Base-by-base conservation (phyloP, 2,113 vertebrate genomes). In the Herpetotheres cachinnans region DNA sequence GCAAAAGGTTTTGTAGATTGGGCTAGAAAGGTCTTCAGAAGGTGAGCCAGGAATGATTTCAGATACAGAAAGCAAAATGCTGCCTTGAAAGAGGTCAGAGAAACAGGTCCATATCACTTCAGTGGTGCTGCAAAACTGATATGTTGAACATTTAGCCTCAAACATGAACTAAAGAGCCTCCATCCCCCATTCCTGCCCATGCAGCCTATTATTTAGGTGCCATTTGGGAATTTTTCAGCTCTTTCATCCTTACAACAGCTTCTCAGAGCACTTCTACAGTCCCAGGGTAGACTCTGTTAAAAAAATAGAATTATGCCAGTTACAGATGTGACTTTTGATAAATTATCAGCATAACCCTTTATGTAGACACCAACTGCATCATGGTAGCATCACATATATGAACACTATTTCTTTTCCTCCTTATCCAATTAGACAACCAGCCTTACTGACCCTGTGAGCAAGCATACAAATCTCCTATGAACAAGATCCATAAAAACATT, bases 21-120 rank as follows among this genome's bases (percentile, higher is more conserved):
- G 96, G 95, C 96, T 95, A 98, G 94, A 97, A 97, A 97, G 96
- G 94, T 92, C 89, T 94, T 85, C 79, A 85, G 80, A 95, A 95
- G 93, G 95, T 93, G 94, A 96, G 87, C 82, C 76, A 91, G 82
- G 79, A 97, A 97, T 71, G 56, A 97, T 97, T 97, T 95, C 93
- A 95, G 83, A 90, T 73, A 94, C 47, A 86, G 93, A 96, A 97
- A 93, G 86, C 82, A 96, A 95, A 95, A 97, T 81, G 72, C 34
- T 59, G 62, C 62, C 95, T 89, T 96, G 92, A 93, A 96, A 89
- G 87, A 95, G 96, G 96, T 97, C 96, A 97, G 63, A 92, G 82
- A 90, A 86, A 62, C 61, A 55, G 67, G 93, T 59, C 69, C n/a
- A 55, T 42, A 84, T 55, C 29, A 78, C 55, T 84, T 88, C 79